These are phyloP conservation scores for Ariolimax columbianus DNA, from an alignment of 2,888 invertebrate species.

Conservation along the genomic window DNA sequence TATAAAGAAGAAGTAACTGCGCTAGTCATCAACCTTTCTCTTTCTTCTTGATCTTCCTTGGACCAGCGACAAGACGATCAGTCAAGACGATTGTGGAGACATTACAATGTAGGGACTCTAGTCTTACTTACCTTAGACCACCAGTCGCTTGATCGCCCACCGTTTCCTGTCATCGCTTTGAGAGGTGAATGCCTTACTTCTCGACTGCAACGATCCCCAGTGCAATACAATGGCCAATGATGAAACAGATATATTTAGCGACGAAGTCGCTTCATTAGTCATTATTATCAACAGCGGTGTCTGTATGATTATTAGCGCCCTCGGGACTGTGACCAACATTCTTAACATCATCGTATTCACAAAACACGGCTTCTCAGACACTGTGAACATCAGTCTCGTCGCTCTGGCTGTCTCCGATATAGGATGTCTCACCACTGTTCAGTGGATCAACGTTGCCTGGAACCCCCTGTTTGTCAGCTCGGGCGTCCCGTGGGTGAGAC, in stretches of 20 bases:
- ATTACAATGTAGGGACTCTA: too few relatives aligned
- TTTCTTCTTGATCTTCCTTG: too few relatives aligned
- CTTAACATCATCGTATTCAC: not conserved
- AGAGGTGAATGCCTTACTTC: too few relatives aligned
- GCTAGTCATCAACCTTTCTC: too few relatives aligned
- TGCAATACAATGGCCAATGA: not conserved
- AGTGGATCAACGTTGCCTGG: not conserved
- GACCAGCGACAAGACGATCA: too few relatives aligned
- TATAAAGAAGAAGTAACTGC: too few relatives aligned
- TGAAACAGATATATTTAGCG: not conserved
- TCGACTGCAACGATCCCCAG: too few relatives aligned
- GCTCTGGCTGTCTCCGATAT: slow-evolving; percentile 1
- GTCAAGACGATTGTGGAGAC: too few relatives aligned
- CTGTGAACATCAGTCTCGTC: slow-evolving; percentile 16
- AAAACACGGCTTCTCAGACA: not conserved
- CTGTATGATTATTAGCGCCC: not conserved
- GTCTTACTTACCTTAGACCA: too few relatives aligned
- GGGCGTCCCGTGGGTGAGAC: not conserved
- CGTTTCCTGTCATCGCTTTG: too few relatives aligned
- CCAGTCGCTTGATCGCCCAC: too few relatives aligned
- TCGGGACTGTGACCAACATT: not conserved
- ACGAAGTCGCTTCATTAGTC: not conserved
- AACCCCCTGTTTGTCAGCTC: not conserved
- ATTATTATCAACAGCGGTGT: not conserved
- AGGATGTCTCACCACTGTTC: not conserved